These are phyloP conservation scores for Bucorvus abyssinicus DNA, from an alignment of 2,797 vertebrate species.

Conservation along the genomic window DNA sequence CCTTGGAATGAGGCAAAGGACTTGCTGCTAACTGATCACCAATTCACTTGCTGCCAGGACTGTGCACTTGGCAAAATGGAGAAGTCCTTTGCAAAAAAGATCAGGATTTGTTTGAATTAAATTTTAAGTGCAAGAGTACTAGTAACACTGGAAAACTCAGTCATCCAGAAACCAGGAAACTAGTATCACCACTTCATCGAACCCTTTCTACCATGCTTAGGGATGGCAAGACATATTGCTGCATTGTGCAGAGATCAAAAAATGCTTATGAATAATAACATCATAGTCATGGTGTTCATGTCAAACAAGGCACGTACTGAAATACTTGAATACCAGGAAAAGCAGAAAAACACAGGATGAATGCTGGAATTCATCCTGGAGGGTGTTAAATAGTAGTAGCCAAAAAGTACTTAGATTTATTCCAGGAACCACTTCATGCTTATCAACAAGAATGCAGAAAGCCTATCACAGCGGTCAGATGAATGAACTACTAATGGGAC, in stretches of 20 bases:
- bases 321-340: not conserved
- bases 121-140: not conserved
- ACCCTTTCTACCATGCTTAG: not conserved
- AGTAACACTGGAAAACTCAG: not conserved
- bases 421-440: slow-evolving; percentile 38
- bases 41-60: not conserved
- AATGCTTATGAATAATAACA: not conserved
- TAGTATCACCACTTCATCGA: not conserved
- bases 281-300: not conserved
- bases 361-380: not conserved
- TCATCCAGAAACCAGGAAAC: slow-evolving; percentile 12
- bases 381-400: not conserved
- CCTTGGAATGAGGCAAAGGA: slow-evolving; percentile 19
- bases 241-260: not conserved
- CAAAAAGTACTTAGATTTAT: slow-evolving; percentile 35
- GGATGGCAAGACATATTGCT: not conserved
- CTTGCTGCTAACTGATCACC: not conserved
- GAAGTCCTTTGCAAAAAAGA: not conserved
- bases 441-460: slow-evolving; percentile 45
- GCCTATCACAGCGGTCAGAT: slow-evolving; percentile 9
- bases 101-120: not conserved
- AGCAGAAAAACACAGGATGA: not conserved
- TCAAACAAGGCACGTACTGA: not conserved
- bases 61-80: not conserved
- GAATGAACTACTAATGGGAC: slow-evolving; percentile 54